phyloP scores from a whole-genome alignment of 2,113 vertebrate genomes.

The Myocastor coypus region DNA sequence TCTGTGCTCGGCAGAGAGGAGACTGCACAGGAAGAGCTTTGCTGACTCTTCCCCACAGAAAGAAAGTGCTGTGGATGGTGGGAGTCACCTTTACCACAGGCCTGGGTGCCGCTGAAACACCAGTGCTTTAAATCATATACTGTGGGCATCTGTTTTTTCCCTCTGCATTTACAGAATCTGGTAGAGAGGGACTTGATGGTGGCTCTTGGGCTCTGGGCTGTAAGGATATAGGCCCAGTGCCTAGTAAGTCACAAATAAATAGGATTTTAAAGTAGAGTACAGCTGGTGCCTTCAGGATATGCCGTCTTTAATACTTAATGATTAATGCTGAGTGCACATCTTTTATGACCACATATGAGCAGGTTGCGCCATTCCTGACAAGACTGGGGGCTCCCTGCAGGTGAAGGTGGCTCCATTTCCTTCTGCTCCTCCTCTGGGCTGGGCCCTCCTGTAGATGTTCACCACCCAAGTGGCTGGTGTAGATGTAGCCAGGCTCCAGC shows the following conservation, averaged over 20 bases:
- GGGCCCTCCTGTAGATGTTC: fast-evolving
- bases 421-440: fast-evolving
- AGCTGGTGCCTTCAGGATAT: not conserved
- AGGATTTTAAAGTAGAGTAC: not conserved
- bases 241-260: not conserved
- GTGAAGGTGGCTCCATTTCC: not conserved
- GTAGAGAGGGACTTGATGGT: not conserved
- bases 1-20: not conserved
- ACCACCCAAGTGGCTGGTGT: fast-evolving
- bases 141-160: not conserved
- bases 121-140: not conserved
- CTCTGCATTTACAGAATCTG: slow-evolving; percentile 20
- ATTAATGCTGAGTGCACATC: not conserved
- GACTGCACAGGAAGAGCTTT: not conserved
- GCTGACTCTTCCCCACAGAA: not conserved
- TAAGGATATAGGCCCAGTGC: not conserved
- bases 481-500: not conserved
- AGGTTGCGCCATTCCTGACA: not conserved
- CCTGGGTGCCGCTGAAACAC: not conserved
- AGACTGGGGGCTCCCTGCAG: not conserved
- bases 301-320: not conserved
- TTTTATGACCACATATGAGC: not conserved
- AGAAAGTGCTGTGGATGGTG: not conserved
- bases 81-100: not conserved
- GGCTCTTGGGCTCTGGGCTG: not conserved